phyloP scores from a whole-genome alignment of 1,140 invertebrate genomes.

The Trinorchestia longiramus region DNA sequence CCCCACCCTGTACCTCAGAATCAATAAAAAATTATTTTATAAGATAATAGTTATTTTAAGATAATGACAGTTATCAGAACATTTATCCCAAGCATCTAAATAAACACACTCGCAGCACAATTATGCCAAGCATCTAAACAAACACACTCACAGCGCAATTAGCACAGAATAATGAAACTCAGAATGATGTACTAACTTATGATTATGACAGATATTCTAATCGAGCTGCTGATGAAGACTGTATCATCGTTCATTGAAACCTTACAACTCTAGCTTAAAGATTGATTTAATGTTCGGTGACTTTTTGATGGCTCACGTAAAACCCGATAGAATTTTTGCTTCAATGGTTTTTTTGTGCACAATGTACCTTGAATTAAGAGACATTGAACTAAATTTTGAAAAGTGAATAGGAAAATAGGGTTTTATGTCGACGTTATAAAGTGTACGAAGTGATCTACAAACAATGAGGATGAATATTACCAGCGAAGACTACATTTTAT shows the following conservation, averaged over 20 bases:
- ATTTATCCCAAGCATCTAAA: neutral
- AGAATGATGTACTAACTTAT: too few relatives aligned
- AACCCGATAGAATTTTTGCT: neutral
- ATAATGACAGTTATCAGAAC: too few relatives aligned
- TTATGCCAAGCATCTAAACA: neutral
- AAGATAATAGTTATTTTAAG: too few relatives aligned
- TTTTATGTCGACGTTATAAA: neutral
- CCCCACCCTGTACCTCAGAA: too few relatives aligned
- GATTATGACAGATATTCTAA: too few relatives aligned
- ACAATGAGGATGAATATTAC: neutral
- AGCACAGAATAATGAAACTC: neutral
- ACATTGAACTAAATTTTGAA: neutral
- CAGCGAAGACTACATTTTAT: neutral
- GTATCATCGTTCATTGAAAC: too few relatives aligned
- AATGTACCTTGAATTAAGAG: neutral
- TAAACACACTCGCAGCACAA: neutral
- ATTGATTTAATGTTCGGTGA: neutral
- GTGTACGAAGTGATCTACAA: neutral
- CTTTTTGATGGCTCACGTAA: neutral
- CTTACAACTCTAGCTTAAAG: too few relatives aligned
- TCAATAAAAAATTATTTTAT: neutral
- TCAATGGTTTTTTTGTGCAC: neutral
- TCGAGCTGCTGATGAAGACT: too few relatives aligned
- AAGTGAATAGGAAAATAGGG: neutral
- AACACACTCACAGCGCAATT: neutral